A percentile compares a stretch with the other conserved stretches of the same genome.
Evolutionary conservation across 2,113 vertebrate genomes (phyloP).

Genomic region (Daboia siamensis): DNA sequence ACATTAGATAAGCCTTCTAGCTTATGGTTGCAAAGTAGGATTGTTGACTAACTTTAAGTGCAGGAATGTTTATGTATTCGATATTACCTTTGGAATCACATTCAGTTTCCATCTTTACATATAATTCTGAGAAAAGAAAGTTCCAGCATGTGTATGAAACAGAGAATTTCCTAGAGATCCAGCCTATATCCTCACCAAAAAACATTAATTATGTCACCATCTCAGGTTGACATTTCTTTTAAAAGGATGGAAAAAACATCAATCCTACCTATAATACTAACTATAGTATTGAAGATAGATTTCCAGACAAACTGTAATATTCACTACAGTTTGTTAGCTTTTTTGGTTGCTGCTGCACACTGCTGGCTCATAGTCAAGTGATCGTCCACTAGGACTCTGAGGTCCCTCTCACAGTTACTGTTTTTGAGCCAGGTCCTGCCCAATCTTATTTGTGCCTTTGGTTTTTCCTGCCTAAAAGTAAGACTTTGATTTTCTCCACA

Average conservation of each 20-base stretch:
- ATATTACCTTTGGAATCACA: background rate
- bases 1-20: background rate
- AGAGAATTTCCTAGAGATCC: background rate
- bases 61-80: background rate
- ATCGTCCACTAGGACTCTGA: too few relatives aligned
- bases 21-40: background rate
- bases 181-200: background rate
- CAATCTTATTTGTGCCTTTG: too few relatives aligned
- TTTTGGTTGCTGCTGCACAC: too few relatives aligned
- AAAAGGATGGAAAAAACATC: background rate
- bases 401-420: too few relatives aligned
- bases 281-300: too few relatives aligned
- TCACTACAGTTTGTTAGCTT: too few relatives aligned
- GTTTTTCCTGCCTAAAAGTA: too few relatives aligned
- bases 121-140: background rate
- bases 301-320: too few relatives aligned
- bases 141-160: background rate
- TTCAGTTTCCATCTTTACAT: background rate
- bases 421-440: too few relatives aligned
- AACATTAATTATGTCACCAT: background rate
- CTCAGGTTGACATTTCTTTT: background rate
- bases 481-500: too few relatives aligned
- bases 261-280: background rate
- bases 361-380: too few relatives aligned
- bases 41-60: background rate